Base-by-base conservation (phyloP, 2,888 invertebrate genomes). In the Craniophora ligustri region DNA sequence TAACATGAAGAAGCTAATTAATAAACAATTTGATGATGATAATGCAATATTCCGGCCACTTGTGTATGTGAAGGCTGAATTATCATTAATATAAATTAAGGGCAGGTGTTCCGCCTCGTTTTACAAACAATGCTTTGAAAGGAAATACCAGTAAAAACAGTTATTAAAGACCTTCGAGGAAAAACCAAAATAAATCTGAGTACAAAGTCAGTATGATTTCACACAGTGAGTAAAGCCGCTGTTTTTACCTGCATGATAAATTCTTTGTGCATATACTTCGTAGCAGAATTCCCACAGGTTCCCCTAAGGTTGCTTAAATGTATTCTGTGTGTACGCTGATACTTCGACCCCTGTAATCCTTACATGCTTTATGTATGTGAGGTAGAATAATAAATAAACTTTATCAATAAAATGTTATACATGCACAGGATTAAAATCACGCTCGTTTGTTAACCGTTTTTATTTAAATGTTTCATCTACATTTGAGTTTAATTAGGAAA, bases 211-310 rank as follows among this genome's bases (percentile, higher is more conserved):
- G 28, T 38, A 63, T 23, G 36, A 56, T 63, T 49, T 46, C 30
- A 38, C 36, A 7, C 10, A 8, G 31, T 15, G 21, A 46, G 35
- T 8, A 15, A 47, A 14, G n/a, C 34, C 14, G 45, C 15, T 23
- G 18, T 41, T 13, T 50, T 64, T 49, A 39, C 48, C 32, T 46
- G 26, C 31, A 36, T 56, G 61, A 61, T 51, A 49, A 49, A 71
- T 59, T 54, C 54, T 42, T 47, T 54, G 44, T 50, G 41, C 3
- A 8, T 16, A 13, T 42, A 34, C 16, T 10, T 36, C 21, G 31
- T 23, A 49, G 35, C 28, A 16, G 40, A 72, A 75, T 73, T 67
- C 60, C 60, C 63, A 39, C 45, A 59, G 65, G 63, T 62, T 65
- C 35, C 15, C 26, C 42, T 54, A 54, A 56, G 49, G 45, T 63